These are phyloP conservation scores for Luidia sarsii DNA, from an alignment of 53 echinoderm and acorn worm species.

Conservation along the genomic window DNA sequence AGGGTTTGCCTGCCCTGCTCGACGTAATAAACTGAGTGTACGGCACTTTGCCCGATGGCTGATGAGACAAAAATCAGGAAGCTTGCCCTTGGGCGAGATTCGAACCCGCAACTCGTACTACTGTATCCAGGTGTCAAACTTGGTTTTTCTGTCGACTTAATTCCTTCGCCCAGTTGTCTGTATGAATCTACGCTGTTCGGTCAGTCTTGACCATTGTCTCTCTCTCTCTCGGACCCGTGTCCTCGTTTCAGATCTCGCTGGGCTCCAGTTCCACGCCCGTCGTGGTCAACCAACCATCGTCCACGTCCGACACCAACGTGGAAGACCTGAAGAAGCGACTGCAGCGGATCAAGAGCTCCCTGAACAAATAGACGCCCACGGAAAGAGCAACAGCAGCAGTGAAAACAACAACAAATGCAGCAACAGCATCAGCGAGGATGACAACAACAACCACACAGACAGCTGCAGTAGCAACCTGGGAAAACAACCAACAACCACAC, in stretches of 20 bases:
- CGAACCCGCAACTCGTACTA: no score
- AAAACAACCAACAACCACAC: no score
- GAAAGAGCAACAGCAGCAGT: not conserved
- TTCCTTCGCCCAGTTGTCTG: no score
- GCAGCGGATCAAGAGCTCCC: constrained; percentile 80
- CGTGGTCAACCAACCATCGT: constrained; percentile 33
- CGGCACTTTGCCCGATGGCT: no score
- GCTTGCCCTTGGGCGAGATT: no score
- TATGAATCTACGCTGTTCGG: not conserved
- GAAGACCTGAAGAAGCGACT: constrained; percentile 87
- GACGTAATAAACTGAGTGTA: no score
- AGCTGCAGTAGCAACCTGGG: no score
- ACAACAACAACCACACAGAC: not conserved
- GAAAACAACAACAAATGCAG: no score
- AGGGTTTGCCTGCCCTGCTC: no score
- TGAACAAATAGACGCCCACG: constrained; percentile 21
- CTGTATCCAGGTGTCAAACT: not conserved
- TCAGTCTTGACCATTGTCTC: not conserved
- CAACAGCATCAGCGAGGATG: not conserved
- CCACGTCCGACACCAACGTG: constrained; percentile 65
- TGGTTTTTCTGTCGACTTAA: not conserved
- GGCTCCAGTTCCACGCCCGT: constrained; percentile 77
- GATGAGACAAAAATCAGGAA: no score
- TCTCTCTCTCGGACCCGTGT: not conserved
- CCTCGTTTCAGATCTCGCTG: constrained; percentile 80